Evolutionary conservation across 2,888 invertebrate genomes (phyloP).

Genomic region (Tachystola acroxantha): DNA sequence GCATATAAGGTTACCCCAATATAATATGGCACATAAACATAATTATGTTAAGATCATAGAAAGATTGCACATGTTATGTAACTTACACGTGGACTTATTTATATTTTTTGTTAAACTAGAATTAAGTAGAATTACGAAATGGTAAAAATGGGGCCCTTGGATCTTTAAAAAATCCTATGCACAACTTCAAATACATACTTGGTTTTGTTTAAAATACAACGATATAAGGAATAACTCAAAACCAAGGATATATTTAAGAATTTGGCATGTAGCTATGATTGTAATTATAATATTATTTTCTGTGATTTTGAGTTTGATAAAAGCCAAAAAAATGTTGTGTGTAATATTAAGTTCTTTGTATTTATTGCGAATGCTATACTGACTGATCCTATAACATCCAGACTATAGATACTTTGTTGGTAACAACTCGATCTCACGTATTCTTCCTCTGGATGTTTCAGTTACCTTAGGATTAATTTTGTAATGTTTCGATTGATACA

Average conservation of each 20-base stretch:
- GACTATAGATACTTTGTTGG: slow-evolving; percentile 29
- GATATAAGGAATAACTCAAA: slow-evolving; percentile 12
- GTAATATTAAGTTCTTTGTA: slow-evolving; percentile 40
- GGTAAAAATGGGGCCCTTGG: slow-evolving; percentile 46
- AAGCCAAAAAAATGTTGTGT: slow-evolving; percentile 68
- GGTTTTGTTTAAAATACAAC: slow-evolving; percentile 19
- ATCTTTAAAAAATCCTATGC: slow-evolving; percentile 21
- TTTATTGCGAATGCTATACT: slow-evolving; percentile 40
- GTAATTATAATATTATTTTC: slow-evolving; percentile 39
- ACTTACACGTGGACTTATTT: slow-evolving; percentile 68
- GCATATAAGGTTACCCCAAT: slow-evolving; percentile 41
- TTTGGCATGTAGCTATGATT: slow-evolving; percentile 31
- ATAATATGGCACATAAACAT: slow-evolving; percentile 45
- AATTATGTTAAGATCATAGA: slow-evolving; percentile 44
- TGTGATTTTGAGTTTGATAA: slow-evolving; percentile 67
- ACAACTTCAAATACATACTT: slow-evolving; percentile 17
- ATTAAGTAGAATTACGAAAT: slow-evolving; percentile 51
- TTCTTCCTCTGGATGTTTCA: slow-evolving; percentile 64
- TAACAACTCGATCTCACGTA: slow-evolving; percentile 63
- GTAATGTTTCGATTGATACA: slow-evolving; percentile 3
- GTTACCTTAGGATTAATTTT: slow-evolving; percentile 74
- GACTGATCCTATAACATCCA: slow-evolving; percentile 28
- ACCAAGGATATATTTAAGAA: slow-evolving; percentile 21
- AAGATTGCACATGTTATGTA: slow-evolving; percentile 73
- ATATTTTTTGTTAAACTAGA: slow-evolving; percentile 72